A percentile compares a stretch with the other conserved stretches of the same genome.
Conservation (phyloP, 2,797 vertebrate genomes). For the Iguana delicatissima region DNA sequence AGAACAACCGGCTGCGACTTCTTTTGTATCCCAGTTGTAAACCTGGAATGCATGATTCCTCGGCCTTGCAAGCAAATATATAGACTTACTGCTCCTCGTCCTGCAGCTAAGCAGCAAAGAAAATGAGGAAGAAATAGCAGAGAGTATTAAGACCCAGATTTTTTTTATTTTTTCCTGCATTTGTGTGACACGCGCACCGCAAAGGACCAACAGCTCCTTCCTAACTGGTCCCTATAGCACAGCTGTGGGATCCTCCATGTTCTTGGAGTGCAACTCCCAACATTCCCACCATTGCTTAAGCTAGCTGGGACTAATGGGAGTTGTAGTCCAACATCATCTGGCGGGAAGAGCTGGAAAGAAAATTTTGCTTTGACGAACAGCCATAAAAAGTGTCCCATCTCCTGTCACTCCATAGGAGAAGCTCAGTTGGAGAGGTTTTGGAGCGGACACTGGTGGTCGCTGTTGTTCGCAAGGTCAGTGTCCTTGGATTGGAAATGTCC, state of each 20-base stretch:
- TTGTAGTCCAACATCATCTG: no score
- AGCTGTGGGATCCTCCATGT: not conserved
- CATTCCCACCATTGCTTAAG: not conserved
- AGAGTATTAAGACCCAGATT: not conserved
- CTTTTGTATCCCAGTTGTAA: not conserved
- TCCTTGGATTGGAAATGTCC: rapidly evolving
- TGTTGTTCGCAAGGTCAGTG: no score
- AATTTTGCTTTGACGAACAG: no score
- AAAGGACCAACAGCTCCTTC: not conserved
- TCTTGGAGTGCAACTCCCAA: not conserved
- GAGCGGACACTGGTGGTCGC: not conserved
- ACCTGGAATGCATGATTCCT: no score
- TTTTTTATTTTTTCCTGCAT: not conserved
- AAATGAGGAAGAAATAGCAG: not conserved
- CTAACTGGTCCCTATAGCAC: rapidly evolving
- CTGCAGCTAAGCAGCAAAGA: not conserved
- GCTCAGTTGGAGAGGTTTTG: not conserved
- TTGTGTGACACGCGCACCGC: not conserved
- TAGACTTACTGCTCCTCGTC: not conserved
- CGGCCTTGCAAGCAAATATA: no score
- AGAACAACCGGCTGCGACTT: no score
- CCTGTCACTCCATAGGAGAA: not conserved
- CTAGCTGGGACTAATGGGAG: no score
- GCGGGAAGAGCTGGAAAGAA: no score
- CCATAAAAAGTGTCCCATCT: no score